phyloP scores from a whole-genome alignment of 64 coral and sea anemone genomes.

The Pocillopora damicornis region DNA sequence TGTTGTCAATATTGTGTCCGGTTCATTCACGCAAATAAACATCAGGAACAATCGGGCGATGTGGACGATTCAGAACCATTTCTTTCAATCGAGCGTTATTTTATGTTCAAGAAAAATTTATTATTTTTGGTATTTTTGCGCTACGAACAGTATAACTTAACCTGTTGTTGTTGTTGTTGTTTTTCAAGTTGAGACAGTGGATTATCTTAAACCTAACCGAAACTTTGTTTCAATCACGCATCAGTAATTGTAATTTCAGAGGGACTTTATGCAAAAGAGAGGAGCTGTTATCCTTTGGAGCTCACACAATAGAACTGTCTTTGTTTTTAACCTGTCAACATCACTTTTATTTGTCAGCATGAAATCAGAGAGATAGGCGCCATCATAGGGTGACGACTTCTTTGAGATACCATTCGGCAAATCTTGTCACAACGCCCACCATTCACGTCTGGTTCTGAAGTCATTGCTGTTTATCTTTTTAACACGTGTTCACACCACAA shows the following conservation, averaged over 20 bases:
- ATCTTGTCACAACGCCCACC: background rate
- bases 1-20: background rate
- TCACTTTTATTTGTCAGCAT: background rate
- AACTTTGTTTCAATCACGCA: too few species aligned
- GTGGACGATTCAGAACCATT: too few species aligned
- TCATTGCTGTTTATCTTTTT: background rate
- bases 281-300: background rate
- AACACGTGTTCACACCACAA: background rate
- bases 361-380: background rate
- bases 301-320: background rate
- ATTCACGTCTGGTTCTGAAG: background rate
- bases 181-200: too few species aligned
- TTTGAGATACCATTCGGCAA: too few species aligned
- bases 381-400: background rate
- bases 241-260: too few species aligned
- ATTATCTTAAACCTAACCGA: too few species aligned
- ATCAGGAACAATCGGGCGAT: background rate
- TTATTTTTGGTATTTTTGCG: too few species aligned
- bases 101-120: too few species aligned
- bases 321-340: background rate
- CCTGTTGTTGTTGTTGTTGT: too few species aligned
- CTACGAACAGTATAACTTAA: too few species aligned
- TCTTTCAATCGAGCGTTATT: too few species aligned
- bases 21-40: background rate
- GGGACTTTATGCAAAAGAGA: too few species aligned